Conservation (phyloP, 1,140 invertebrate genomes). For the Sminthurides bifidus region DNA sequence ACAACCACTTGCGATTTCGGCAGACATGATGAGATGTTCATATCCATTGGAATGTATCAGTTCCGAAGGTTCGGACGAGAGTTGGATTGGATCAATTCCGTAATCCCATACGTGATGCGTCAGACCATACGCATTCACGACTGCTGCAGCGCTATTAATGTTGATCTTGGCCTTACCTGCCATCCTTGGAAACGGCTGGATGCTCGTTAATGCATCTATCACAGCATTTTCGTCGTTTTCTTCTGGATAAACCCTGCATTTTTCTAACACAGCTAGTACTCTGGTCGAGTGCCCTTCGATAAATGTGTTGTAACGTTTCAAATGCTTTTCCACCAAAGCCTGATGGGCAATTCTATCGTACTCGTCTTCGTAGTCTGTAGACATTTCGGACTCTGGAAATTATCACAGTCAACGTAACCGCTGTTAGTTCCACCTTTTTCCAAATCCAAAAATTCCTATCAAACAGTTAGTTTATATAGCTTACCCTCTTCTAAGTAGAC, state of each 20-base stretch:
- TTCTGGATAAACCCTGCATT: neutral
- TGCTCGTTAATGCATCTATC: too few relatives aligned
- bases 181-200: too few relatives aligned
- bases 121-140: slow-evolving; percentile 8
- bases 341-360: too few relatives aligned
- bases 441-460: too few relatives aligned
- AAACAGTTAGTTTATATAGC: too few relatives aligned
- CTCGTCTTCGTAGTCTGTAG: too few relatives aligned
- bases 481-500: too few relatives aligned
- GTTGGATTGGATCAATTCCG: slow-evolving; percentile 10
- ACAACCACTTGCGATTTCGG: slow-evolving; percentile 3
- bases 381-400: too few relatives aligned
- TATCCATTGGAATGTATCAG: slow-evolving; percentile 11
- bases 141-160: neutral
- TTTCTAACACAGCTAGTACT: slow-evolving; percentile 10
- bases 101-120: slow-evolving; percentile 17
- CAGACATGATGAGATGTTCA: slow-evolving; percentile 21
- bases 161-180: neutral
- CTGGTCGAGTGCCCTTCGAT: slow-evolving; percentile 18
- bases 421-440: too few relatives aligned
- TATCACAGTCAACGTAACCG: too few relatives aligned
- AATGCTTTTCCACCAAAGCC: slow-evolving; percentile 21
- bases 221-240: neutral
- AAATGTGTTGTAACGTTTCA: slow-evolving; percentile 20
- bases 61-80: too few relatives aligned